These are phyloP conservation scores for Chloroceryle inda DNA, from an alignment of 2,797 vertebrate species.

Conservation along the genomic window DNA sequence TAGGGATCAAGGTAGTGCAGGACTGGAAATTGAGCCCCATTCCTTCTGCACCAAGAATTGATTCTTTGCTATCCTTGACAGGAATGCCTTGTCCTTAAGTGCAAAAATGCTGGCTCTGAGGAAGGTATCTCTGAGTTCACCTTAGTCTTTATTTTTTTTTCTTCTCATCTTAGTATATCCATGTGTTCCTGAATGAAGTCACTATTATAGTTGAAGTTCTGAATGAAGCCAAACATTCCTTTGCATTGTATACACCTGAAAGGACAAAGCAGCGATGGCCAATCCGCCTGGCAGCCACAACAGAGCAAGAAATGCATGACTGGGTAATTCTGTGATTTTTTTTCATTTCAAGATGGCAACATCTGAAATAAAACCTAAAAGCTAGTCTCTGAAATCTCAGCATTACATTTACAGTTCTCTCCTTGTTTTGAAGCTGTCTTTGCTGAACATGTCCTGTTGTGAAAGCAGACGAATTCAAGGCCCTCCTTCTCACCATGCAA, in stretches of 20 bases:
- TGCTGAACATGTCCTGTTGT: constrained; percentile 92
- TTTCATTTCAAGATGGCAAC: background rate
- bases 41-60: background rate
- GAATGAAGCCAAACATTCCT: constrained; percentile 92
- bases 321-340: constrained; percentile 84
- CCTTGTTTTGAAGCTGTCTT: constrained; percentile 84
- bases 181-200: constrained; percentile 94
- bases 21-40: background rate
- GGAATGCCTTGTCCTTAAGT: background rate
- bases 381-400: background rate
- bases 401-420: background rate
- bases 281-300: constrained; percentile 89
- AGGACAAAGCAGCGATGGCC: constrained; percentile 95
- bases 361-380: background rate
- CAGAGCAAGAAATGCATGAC: constrained; percentile 95
- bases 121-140: background rate
- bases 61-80: background rate
- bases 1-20: background rate
- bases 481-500: constrained; percentile 91
- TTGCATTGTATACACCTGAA: constrained; percentile 95
- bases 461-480: constrained; percentile 90
- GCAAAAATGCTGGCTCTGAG: background rate
- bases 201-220: constrained; percentile 94
- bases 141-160: background rate
- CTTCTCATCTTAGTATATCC: constrained; percentile 87